These are phyloP conservation scores for Dynastes grantii DNA, from an alignment of 2,888 invertebrate species.

Conservation along the genomic window DNA sequence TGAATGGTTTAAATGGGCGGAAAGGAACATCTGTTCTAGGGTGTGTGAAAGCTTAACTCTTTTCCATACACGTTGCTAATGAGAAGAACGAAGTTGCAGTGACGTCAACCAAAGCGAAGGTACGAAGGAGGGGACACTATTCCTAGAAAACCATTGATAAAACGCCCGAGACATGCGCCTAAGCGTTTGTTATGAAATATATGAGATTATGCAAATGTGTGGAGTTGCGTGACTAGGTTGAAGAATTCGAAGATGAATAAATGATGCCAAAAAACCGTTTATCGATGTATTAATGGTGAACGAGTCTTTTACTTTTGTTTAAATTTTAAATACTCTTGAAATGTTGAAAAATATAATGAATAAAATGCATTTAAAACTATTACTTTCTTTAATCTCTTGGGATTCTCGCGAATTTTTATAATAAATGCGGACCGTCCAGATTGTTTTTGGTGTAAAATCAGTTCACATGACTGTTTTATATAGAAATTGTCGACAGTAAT, in stretches of 20 bases:
- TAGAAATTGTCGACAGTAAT: too few species aligned
- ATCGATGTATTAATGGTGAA: not conserved
- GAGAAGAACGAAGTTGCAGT: not conserved
- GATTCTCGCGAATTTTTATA: too few species aligned
- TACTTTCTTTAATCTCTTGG: too few species aligned
- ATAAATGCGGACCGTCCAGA: too few species aligned
- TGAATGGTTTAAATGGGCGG: too few species aligned
- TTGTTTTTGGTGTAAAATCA: too few species aligned
- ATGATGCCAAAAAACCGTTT: slow-evolving; percentile 3
- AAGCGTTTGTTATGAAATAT: not conserved
- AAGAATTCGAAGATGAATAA: not conserved
- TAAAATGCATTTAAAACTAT: too few species aligned
- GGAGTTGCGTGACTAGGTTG: slow-evolving; percentile 5
- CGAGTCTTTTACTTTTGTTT: not conserved
- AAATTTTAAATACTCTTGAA: too few species aligned
- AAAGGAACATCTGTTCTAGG: slow-evolving; percentile 12
- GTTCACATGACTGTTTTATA: too few species aligned
- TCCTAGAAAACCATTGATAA: slow-evolving; percentile 23
- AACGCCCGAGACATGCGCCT: not conserved
- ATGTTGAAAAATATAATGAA: too few species aligned
- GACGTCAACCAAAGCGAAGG: not conserved
- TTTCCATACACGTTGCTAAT: not conserved
- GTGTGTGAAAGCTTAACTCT: slow-evolving; percentile 4
- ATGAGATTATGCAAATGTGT: slow-evolving; percentile 20
- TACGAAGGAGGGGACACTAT: not conserved